Base-by-base conservation (phyloP, 2,888 invertebrate genomes). In the Anthophora plumipes region DNA sequence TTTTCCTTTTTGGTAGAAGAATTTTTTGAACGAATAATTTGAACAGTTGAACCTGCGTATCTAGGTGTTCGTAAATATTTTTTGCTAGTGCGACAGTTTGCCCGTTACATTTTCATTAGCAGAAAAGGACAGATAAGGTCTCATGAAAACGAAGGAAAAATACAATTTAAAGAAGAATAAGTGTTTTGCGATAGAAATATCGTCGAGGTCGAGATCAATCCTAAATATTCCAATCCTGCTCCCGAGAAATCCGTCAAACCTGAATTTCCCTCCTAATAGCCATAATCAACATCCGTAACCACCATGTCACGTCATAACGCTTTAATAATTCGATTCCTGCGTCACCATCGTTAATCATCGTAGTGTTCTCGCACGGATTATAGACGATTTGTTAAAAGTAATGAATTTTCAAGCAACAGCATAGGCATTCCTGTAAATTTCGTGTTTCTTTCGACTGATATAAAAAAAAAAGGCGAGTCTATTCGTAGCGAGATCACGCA, bases 301-400 rank as follows among this genome's bases (percentile, higher is more conserved):
- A 87, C 85, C 77, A 67, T 17, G 11, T 81, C 85, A 85, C 70
- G 48, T 82, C 83, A 83, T 78, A 80, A 81, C 81, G 89, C 89
- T 89, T 68, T 89, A 86, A 82, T 86, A 80, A 85, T 80, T 89
- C 84, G 84, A 80, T 77, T 83, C 87, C 88, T 89, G 85, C 85
- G 83, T 82, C 81, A 88, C 76, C 87, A 88, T 87, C 79, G 72
- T 77, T 87, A 79, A 80, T 86, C 84, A 60, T 72, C 75, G 69
- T 64, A 68, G 81, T 86, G 82, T 75, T 86, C 88, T 88, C 87
- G 87, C 84, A 68, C 74, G 86, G 80, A 87, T 75, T 25, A 59
- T 67, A 73, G 68, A 63, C 71, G 31, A 67, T 20, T 55, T 12
- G 17, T 37, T 25, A 5, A 50, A 50, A 25, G 11, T 6, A 12